A percentile compares a stretch with the other conserved stretches of the same genome.
These are phyloP conservation scores for Hydrocynus forskahlii DNA, from an alignment of 2,797 vertebrate genomes.

Conservation along the genomic window DNA sequence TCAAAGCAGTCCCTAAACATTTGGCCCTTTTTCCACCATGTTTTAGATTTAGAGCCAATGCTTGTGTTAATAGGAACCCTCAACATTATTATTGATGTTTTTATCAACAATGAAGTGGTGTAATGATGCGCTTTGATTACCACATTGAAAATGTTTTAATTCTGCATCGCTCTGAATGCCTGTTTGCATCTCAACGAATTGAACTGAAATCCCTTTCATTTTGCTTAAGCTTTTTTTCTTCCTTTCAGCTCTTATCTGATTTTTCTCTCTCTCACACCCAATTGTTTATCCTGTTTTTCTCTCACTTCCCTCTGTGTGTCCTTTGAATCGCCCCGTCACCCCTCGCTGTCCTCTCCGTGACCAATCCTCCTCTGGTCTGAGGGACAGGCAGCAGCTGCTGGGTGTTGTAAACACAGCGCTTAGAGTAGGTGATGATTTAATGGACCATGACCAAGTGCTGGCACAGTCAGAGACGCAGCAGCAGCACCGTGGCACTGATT, in stretches of 20 bases:
- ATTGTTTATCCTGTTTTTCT: not conserved
- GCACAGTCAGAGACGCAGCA: constrained; percentile 23
- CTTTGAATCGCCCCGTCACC: constrained; percentile 30
- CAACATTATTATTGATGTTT: no score
- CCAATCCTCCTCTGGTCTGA: constrained; percentile 33
- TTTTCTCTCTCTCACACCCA: not conserved
- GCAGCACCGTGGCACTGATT: constrained; percentile 17
- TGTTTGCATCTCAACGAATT: no score
- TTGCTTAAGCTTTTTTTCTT: not conserved
- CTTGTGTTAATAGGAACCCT: no score
- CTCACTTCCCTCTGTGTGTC: not conserved
- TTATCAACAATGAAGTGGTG: no score
- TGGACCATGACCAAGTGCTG: constrained; percentile 41
- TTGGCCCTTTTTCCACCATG: no score
- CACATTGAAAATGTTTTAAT: no score
- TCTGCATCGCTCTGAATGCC: no score
- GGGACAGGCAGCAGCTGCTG: constrained; percentile 45
- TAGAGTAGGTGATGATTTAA: constrained; percentile 44
- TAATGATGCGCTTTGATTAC: no score
- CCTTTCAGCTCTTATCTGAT: not conserved
- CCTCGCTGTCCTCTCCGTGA: constrained; percentile 38
- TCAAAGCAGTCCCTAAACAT: no score
- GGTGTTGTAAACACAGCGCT: constrained; percentile 37
- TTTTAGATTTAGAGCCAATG: no score
- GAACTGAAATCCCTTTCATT: not conserved